A percentile compares a stretch with the other conserved stretches of the same genome.
These are phyloP conservation scores for Copsychus sechellarum DNA, from an alignment of 2,113 vertebrate genomes.

Conservation along the genomic window DNA sequence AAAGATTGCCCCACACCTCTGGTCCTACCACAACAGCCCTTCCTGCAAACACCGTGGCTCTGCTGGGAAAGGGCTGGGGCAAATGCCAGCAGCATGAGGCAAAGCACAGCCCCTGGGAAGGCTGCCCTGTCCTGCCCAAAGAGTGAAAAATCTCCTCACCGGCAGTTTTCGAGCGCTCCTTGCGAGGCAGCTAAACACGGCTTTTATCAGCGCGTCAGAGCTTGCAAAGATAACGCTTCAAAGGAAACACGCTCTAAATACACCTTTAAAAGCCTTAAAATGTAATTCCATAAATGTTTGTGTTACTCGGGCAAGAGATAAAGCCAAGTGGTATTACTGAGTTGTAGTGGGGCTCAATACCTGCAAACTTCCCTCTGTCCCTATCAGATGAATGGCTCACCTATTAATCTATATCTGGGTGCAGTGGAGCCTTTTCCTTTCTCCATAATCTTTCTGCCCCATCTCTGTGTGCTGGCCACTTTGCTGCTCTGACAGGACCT, in stretches of 20 bases:
- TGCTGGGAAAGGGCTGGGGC: neutral
- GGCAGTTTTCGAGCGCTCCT: neutral
- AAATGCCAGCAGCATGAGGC: fast-evolving
- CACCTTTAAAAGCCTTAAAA: slow-evolving; percentile 72
- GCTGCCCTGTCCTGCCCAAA: neutral
- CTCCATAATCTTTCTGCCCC: neutral
- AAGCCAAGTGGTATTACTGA: slow-evolving; percentile 60
- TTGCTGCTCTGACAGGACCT: neutral
- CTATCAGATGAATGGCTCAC: slow-evolving; percentile 79
- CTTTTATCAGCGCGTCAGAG: slow-evolving; percentile 58
- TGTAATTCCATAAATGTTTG: slow-evolving; percentile 77
- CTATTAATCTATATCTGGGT: slow-evolving; percentile 65
- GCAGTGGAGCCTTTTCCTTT: neutral
- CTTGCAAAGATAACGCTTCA: slow-evolving; percentile 79
- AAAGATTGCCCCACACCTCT: neutral
- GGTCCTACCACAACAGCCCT: neutral
- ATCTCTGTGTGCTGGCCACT: neutral
- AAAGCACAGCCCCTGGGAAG: fast-evolving
- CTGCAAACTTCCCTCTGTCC: slow-evolving; percentile 12
- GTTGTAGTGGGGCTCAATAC: slow-evolving; percentile 16
- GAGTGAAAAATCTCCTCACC: neutral
- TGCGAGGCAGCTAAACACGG: neutral
- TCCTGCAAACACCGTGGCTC: neutral
- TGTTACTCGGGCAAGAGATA: slow-evolving; percentile 71
- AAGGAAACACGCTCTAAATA: slow-evolving; percentile 69